These are phyloP conservation scores for Hetaerina americana DNA, from an alignment of 1,140 invertebrate genomes.

Conservation along the genomic window DNA sequence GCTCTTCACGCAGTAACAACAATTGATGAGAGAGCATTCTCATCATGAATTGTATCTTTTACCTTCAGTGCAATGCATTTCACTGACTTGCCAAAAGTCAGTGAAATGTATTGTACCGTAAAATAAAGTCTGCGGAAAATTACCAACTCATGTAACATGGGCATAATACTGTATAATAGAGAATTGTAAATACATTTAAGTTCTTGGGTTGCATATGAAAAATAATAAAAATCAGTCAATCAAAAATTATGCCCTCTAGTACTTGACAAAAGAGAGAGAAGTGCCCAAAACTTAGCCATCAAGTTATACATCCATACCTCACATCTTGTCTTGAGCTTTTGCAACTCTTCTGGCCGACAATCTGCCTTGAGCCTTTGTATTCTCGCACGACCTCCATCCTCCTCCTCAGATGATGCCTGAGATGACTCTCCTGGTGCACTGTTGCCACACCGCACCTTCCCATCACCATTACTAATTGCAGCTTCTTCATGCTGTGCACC, in stretches of 20 bases:
- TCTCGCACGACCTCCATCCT: not conserved
- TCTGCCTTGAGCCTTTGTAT: conserved; percentile 59
- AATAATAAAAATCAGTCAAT: too few species aligned
- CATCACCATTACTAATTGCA: not conserved
- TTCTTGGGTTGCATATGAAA: too few species aligned
- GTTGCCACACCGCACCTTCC: not conserved
- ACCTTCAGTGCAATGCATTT: too few species aligned
- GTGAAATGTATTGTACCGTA: too few species aligned
- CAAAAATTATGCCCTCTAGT: not conserved
- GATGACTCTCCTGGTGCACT: not conserved
- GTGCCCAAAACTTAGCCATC: not conserved
- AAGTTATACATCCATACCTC: conserved; percentile 33
- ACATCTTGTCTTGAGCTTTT: conserved; percentile 54
- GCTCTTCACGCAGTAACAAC: too few species aligned
- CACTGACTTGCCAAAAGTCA: too few species aligned
- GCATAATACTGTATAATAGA: too few species aligned
- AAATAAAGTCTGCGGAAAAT: too few species aligned
- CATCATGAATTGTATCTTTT: too few species aligned
- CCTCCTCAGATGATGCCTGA: not conserved
- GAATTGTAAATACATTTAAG: too few species aligned
- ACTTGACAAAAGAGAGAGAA: conserved; percentile 13
- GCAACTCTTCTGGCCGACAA: conserved; percentile 65
- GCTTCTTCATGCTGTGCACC: not conserved
- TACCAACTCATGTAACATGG: too few species aligned
- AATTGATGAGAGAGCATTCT: too few species aligned